These are phyloP conservation scores for Gadopsis bispinosus DNA, from an alignment of 2,797 vertebrate genomes.

Conservation along the genomic window DNA sequence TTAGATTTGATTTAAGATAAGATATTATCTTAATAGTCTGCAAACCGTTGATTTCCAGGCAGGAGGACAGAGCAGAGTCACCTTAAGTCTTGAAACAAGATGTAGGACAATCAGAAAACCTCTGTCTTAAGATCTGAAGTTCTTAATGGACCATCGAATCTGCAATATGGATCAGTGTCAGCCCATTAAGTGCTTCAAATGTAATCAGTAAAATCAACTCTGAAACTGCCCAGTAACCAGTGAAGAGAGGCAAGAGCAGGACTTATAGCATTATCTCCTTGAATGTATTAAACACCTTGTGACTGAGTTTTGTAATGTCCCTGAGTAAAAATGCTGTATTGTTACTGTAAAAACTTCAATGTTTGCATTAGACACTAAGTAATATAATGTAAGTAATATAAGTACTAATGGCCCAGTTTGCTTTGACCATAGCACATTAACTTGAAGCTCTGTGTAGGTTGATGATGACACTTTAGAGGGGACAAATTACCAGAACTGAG, in stretches of 20 bases:
- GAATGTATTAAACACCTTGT: neutral
- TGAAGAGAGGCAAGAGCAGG: neutral
- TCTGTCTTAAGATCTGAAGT: neutral
- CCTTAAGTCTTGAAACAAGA: constrained; percentile 5
- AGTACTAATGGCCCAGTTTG: constrained; percentile 13
- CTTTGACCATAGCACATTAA: constrained; percentile 20
- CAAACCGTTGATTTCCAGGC: constrained; percentile 4
- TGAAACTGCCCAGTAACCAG: neutral
- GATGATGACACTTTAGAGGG: neutral
- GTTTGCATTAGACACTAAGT: constrained; percentile 11
- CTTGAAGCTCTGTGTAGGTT: constrained; percentile 18
- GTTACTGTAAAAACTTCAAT: neutral
- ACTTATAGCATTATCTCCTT: neutral
- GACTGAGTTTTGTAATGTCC: neutral
- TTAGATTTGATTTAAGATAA: neutral
- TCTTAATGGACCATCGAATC: neutral
- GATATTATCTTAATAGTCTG: neutral
- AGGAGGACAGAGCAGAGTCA: constrained; percentile 8
- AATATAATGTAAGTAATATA: constrained; percentile 16
- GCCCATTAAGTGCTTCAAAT: neutral
- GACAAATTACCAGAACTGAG: constrained; percentile 15
- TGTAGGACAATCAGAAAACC: constrained; percentile 14
- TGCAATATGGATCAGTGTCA: neutral
- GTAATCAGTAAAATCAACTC: constrained; percentile 3
- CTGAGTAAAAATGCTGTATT: neutral